Evolutionary conservation across 2,113 vertebrate species (phyloP).

Genomic region (Sander vitreus): DNA sequence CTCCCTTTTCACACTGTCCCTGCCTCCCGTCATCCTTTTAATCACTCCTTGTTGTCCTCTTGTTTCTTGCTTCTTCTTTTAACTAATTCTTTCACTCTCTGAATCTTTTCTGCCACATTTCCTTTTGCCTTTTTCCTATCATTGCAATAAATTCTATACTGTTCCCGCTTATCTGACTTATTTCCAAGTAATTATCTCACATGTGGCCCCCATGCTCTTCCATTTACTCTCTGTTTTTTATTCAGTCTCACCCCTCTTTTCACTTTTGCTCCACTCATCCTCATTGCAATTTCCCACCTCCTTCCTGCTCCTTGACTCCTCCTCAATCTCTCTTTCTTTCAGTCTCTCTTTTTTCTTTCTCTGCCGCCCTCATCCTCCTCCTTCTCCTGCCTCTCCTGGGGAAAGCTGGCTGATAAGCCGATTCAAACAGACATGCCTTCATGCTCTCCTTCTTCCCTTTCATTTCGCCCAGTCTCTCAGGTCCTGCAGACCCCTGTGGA

Average conservation of each 20-base stretch:
- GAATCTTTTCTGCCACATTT: conserved; percentile 11
- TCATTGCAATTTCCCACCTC: conserved; percentile 20
- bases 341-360: conserved; percentile 15
- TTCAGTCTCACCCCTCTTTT: conserved; percentile 17
- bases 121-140: neutral
- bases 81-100: neutral
- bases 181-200: conserved; percentile 38
- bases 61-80: conserved; percentile 3
- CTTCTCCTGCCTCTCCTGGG: conserved; percentile 32
- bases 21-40: conserved; percentile 23
- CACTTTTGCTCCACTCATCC: conserved; percentile 15
- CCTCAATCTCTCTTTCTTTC: conserved; percentile 24
- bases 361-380: conserved; percentile 9
- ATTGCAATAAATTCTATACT: neutral
- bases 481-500: conserved; percentile 34
- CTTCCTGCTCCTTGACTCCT: conserved; percentile 30
- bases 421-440: conserved; percentile 44
- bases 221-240: conserved; percentile 25
- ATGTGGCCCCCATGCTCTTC: neutral
- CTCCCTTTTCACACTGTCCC: neutral
- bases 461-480: conserved; percentile 48
- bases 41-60: conserved; percentile 16
- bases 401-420: conserved; percentile 54
- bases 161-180: conserved; percentile 11
- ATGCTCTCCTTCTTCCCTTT: conserved; percentile 50